Evolutionary conservation across 1,140 invertebrate species (phyloP).

Genomic region (Meloidogyne floridensis): DNA sequence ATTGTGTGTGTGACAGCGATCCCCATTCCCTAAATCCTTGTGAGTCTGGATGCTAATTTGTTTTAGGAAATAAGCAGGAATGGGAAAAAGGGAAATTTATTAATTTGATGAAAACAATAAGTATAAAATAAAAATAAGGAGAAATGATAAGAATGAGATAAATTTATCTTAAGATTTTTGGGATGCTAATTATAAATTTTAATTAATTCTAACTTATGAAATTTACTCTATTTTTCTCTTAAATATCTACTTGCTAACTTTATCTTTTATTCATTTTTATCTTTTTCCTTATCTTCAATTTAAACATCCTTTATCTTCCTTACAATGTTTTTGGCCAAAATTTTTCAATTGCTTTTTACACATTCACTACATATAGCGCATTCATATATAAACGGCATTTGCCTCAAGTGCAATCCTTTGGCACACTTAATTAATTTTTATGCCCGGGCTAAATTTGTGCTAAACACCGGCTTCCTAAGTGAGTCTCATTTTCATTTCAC

Average conservation of each 20-base stretch:
- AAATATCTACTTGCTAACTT: no score
- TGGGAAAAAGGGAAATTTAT: background rate
- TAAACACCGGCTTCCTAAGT: background rate
- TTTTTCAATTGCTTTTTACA: constrained; percentile 5
- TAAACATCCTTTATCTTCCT: background rate
- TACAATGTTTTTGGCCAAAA: background rate
- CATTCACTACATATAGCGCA: background rate
- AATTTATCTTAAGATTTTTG: background rate
- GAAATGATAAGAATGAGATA: no score
- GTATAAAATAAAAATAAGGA: no score
- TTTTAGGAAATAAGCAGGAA: background rate
- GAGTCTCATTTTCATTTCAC: background rate
- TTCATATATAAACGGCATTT: background rate
- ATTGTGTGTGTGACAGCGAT: background rate
- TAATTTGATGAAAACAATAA: background rate
- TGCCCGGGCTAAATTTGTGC: constrained; percentile 24
- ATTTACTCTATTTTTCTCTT: no score
- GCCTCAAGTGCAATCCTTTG: constrained; percentile 7
- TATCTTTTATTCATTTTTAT: background rate
- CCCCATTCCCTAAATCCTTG: background rate
- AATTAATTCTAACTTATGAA: no score
- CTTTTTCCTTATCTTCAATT: background rate
- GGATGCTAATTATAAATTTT: background rate
- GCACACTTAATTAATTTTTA: constrained; percentile 36
- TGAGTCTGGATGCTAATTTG: background rate